Evolutionary conservation across 1,140 invertebrate genomes (phyloP).

Genomic region (Hycleus phaleratus): DNA sequence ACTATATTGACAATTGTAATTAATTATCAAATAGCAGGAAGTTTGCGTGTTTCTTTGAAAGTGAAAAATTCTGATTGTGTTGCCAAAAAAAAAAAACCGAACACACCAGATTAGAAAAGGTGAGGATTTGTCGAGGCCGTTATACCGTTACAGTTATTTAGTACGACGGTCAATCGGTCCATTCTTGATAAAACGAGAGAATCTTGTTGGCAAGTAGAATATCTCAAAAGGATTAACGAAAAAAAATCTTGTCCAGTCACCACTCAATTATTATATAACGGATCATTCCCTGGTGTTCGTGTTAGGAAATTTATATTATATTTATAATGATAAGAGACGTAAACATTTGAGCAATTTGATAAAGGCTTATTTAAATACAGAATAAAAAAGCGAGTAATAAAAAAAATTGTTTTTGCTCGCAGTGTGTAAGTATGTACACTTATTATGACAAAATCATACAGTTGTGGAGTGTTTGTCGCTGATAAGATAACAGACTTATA

Average conservation of each 20-base stretch:
- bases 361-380: constrained; percentile 11
- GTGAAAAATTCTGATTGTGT: too few relatives aligned
- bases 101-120: constrained; percentile 8
- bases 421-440: neutral
- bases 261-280: too few relatives aligned
- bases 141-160: constrained; percentile 13
- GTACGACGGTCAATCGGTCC: constrained; percentile 11
- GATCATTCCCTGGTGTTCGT: neutral
- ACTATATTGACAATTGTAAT: too few relatives aligned
- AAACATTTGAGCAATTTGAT: constrained; percentile 8
- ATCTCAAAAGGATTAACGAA: too few relatives aligned
- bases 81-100: too few relatives aligned
- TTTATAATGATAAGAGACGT: constrained; percentile 4
- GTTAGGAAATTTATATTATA: constrained; percentile 12
- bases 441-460: constrained; percentile 9
- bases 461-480: constrained; percentile 8
- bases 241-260: too few relatives aligned
- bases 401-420: constrained; percentile 6
- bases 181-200: constrained; percentile 1
- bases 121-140: constrained; percentile 10
- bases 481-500: constrained; percentile 11
- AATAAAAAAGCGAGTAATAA: constrained; percentile 7
- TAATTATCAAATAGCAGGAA: too few relatives aligned
- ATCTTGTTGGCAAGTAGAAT: too few relatives aligned
- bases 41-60: too few relatives aligned